phyloP scores from a whole-genome alignment of 2,888 invertebrate species.

The Drosophila robusta region DNA sequence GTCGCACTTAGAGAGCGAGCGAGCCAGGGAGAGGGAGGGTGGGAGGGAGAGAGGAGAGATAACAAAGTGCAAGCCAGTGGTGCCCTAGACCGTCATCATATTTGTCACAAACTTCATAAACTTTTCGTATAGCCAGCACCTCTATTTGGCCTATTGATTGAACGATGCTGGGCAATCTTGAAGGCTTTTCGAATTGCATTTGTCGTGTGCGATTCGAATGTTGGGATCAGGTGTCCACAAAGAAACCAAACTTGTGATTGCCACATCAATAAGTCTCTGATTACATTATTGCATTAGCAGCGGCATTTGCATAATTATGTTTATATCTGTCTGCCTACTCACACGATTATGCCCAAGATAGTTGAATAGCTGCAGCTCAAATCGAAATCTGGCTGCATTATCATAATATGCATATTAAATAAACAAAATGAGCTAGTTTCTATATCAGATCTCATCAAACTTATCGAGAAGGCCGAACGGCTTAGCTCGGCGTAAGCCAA shows the following conservation, averaged over 20 bases:
- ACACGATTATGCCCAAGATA: constrained; percentile 21
- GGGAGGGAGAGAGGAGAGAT: not conserved
- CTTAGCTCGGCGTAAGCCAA: constrained; percentile 17
- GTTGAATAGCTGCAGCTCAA: constrained; percentile 39
- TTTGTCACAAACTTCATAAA: constrained; percentile 76
- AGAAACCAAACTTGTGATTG: constrained; percentile 40
- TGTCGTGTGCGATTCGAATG: constrained; percentile 28
- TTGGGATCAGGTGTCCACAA: constrained; percentile 50
- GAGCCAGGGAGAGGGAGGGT: not conserved
- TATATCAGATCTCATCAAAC: constrained; percentile 37
- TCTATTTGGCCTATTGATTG: constrained; percentile 16
- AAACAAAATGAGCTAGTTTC: constrained; percentile 48
- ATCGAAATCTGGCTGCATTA: constrained; percentile 42
- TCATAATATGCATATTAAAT: constrained; percentile 52
- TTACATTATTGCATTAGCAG: constrained; percentile 64
- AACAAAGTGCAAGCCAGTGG: constrained; percentile 52
- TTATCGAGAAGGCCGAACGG: constrained; percentile 10
- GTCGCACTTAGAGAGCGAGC: constrained; percentile 31
- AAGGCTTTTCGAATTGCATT: constrained; percentile 3
- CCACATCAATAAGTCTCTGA: constrained; percentile 65
- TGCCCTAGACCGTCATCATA: constrained; percentile 74
- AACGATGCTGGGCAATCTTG: constrained; percentile 34
- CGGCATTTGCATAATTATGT: constrained; percentile 73
- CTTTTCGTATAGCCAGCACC: constrained; percentile 34
- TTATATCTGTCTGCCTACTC: constrained; percentile 54